These are phyloP conservation scores for Metallyticus violacea DNA, from an alignment of 2,888 invertebrate genomes.

Conservation along the genomic window DNA sequence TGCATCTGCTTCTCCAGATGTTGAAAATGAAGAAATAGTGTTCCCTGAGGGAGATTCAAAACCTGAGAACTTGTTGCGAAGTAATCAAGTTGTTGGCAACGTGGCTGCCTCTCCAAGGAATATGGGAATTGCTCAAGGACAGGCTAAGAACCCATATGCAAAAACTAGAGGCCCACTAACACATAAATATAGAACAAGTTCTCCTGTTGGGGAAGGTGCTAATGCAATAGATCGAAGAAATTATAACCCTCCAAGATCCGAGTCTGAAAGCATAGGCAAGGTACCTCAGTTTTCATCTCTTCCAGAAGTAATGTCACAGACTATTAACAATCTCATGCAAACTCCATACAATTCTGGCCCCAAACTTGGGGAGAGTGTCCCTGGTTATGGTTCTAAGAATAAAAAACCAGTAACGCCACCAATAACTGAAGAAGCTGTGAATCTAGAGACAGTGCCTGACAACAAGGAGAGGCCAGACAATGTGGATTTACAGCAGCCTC, in stretches of 20 bases:
- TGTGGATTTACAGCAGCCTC: neutral
- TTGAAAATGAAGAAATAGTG: slow-evolving; percentile 43
- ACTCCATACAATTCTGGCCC: neutral
- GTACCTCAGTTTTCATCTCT: neutral
- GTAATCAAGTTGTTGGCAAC: slow-evolving; percentile 38
- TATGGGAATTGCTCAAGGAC: slow-evolving; percentile 43
- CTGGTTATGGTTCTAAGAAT: neutral
- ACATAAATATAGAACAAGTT: neutral
- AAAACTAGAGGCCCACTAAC: neutral
- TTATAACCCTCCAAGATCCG: neutral
- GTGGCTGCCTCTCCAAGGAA: slow-evolving; percentile 47
- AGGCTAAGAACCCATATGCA: neutral
- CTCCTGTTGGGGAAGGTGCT: neutral
- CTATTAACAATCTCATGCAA: neutral
- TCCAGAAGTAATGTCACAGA: neutral
- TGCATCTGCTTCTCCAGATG: slow-evolving; percentile 28
- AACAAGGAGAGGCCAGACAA: slow-evolving; percentile 62
- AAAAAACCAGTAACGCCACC: neutral
- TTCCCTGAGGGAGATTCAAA: slow-evolving; percentile 34
- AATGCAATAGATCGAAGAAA: neutral
- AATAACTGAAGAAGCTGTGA: slow-evolving; percentile 42
- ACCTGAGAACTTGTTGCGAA: slow-evolving; percentile 36
- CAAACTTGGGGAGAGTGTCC: neutral
- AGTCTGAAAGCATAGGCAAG: neutral
- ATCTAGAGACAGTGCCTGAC: slow-evolving; percentile 64